Evolutionary conservation across 2,888 invertebrate species (phyloP).

Genomic region (Trichopoda pennipes): DNA sequence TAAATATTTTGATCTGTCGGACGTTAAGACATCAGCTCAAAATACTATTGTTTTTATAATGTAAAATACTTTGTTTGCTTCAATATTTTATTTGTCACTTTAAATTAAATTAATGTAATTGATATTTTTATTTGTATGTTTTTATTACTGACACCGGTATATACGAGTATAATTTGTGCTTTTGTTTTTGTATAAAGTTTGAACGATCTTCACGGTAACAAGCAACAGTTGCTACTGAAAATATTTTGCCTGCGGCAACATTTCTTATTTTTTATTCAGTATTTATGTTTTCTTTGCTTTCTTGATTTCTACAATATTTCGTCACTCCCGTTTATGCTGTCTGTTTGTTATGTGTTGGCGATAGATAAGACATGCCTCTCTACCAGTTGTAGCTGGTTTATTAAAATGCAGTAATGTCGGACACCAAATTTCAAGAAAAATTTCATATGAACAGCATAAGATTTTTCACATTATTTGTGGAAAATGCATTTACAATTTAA

Average conservation of each 20-base stretch:
- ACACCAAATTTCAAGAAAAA: neutral
- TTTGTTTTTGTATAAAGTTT: conserved; percentile 10
- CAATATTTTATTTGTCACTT: neutral
- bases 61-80: neutral
- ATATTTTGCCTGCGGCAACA: conserved; percentile 54
- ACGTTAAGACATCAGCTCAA: neutral
- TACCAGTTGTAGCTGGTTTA: conserved; percentile 24
- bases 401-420: conserved; percentile 4
- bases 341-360: conserved; percentile 33
- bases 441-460: neutral
- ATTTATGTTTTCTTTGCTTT: conserved; percentile 30
- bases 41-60: neutral
- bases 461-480: neutral
- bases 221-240: conserved; percentile 67
- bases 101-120: neutral
- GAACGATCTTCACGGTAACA: conserved; percentile 57
- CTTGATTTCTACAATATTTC: neutral
- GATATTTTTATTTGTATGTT: neutral
- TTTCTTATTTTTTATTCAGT: conserved; percentile 59
- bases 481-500: neutral
- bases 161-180: neutral
- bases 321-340: conserved; percentile 37
- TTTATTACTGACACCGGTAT: neutral
- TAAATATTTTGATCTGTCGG: neutral
- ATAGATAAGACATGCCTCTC: conserved; percentile 61